These are phyloP conservation scores for Istiophorus platypterus DNA, from an alignment of 2,113 vertebrate species.

Conservation along the genomic window DNA sequence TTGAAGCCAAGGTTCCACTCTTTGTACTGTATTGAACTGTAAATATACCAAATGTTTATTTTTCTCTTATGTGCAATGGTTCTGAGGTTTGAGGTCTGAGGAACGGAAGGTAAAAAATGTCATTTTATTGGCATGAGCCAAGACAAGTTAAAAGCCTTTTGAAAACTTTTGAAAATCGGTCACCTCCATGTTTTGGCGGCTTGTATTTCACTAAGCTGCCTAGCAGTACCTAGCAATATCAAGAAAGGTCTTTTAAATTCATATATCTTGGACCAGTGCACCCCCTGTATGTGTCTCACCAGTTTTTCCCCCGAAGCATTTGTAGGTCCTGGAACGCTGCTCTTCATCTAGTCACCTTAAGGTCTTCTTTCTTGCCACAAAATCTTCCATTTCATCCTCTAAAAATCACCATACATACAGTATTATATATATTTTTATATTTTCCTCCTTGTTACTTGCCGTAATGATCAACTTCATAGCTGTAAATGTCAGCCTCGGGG, in stretches of 20 bases:
- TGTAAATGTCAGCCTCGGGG: constrained; percentile 34
- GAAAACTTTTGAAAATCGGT: neutral
- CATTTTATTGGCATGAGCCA: constrained; percentile 6
- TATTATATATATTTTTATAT: constrained; percentile 72
- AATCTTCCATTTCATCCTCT: constrained; percentile 1
- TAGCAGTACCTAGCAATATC: neutral
- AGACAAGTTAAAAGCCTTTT: constrained; percentile 12
- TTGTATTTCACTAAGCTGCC: constrained; percentile 15
- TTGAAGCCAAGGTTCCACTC: constrained; percentile 53
- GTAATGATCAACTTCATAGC: constrained; percentile 40
- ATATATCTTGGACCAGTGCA: constrained; percentile 3
- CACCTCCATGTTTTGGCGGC: neutral
- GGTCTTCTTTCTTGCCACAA: constrained; percentile 27
- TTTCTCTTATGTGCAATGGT: constrained; percentile 53
- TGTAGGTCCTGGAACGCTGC: constrained; percentile 33
- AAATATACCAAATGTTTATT: constrained; percentile 56
- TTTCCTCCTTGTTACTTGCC: constrained; percentile 16
- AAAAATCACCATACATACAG: constrained; percentile 39
- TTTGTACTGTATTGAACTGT: constrained; percentile 57
- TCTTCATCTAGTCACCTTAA: constrained; percentile 30
- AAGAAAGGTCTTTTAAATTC: neutral
- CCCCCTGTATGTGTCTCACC: neutral
- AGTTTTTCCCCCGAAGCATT: neutral
- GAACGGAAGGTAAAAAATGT: neutral
- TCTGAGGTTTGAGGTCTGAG: neutral